These are phyloP conservation scores for Crypturellus tataupa DNA, from an alignment of 2,797 vertebrate genomes.

Conservation along the genomic window DNA sequence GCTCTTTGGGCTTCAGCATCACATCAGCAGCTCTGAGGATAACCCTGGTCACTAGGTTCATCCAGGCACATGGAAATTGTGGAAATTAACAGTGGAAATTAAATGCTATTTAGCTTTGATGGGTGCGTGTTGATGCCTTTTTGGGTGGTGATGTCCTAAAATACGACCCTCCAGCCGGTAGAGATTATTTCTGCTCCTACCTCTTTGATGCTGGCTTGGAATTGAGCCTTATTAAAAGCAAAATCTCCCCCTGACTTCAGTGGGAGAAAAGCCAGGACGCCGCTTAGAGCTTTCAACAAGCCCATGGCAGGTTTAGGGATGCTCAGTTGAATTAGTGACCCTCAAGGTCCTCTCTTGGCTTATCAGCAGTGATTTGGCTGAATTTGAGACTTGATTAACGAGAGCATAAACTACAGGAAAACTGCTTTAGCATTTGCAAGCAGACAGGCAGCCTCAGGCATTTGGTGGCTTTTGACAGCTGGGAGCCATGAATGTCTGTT, in stretches of 20 bases:
- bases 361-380: not conserved
- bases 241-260: not conserved
- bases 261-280: not conserved
- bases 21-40: rapidly evolving
- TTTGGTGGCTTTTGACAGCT: conserved; percentile 74
- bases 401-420: conserved; percentile 54
- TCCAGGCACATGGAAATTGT: too few species aligned
- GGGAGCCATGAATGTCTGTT: conserved; percentile 62
- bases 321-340: not conserved
- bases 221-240: not conserved
- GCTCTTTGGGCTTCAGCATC: not conserved
- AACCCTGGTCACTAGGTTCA: not conserved
- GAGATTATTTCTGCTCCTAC: not conserved
- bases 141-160: not conserved
- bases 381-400: conserved; percentile 66
- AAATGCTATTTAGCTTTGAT: not conserved
- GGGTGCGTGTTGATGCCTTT: not conserved
- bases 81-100: not conserved
- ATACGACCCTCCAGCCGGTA: not conserved
- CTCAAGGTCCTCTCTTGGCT: not conserved
- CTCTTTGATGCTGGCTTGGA: not conserved
- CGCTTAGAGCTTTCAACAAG: rapidly evolving
- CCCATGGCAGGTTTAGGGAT: not conserved
- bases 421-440: conserved; percentile 55
- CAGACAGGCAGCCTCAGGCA: conserved; percentile 70